These are phyloP conservation scores for Drosophila triauraria DNA, from an alignment of 1,140 invertebrate genomes.

Conservation along the genomic window DNA sequence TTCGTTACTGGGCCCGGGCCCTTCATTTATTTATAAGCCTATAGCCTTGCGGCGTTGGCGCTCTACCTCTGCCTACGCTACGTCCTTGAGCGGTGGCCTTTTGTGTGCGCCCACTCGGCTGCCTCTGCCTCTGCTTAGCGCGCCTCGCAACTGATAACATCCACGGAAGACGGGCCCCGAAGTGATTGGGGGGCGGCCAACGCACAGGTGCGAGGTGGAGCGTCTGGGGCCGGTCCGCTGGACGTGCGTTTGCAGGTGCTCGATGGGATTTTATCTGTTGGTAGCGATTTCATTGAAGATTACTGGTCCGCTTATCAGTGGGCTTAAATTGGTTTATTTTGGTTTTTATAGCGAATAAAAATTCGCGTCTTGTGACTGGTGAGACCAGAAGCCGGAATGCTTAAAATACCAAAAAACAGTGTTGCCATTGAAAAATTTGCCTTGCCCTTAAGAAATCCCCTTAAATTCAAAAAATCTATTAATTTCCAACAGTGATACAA, in stretches of 20 bases:
- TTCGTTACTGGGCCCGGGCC: conserved; percentile 28
- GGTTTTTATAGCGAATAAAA: conserved; percentile 45
- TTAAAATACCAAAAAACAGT: neutral
- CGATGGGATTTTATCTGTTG: conserved; percentile 17
- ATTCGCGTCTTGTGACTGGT: conserved; percentile 45
- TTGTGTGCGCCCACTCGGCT: conserved; percentile 51
- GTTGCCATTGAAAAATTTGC: too few species aligned
- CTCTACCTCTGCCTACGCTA: conserved; percentile 44
- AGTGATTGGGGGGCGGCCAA: conserved; percentile 43
- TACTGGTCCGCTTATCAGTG: conserved; percentile 45
- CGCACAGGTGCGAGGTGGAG: conserved; percentile 31
- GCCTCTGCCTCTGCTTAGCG: conserved; percentile 44
- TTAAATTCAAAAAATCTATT: too few species aligned
- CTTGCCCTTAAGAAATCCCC: too few species aligned
- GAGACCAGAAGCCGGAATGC: conserved; percentile 23
- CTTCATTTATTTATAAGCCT: conserved; percentile 56
- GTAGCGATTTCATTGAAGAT: conserved; percentile 54
- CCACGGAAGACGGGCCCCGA: conserved; percentile 27
- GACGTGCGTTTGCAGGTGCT: conserved; percentile 26
- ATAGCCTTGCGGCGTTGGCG: conserved; percentile 32
- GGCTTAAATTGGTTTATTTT: conserved; percentile 37
- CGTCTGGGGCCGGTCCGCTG: conserved; percentile 11
- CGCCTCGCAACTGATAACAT: conserved; percentile 73
- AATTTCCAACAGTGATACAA: too few species aligned
- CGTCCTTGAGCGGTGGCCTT: conserved; percentile 64